Evolutionary conservation across 1,140 invertebrate species (phyloP).

Genomic region (Pararge aegeria): DNA sequence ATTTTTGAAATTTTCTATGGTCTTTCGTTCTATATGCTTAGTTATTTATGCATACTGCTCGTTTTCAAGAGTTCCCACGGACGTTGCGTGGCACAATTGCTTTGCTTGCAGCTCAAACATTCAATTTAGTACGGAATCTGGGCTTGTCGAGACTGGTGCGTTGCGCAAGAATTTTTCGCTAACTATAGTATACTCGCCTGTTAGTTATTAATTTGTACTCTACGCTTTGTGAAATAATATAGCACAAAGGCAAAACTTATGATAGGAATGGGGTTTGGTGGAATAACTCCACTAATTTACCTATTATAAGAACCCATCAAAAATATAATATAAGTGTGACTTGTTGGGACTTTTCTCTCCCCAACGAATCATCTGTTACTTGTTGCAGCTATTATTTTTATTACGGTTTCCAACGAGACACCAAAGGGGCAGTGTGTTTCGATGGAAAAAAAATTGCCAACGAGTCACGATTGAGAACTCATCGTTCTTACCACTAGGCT

Average conservation of each 20-base stretch:
- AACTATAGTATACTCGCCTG: background rate
- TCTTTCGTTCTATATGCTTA: background rate
- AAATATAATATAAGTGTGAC: too few species aligned
- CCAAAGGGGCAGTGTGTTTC: too few species aligned
- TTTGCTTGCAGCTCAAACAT: conserved; percentile 20
- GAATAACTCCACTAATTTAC: too few species aligned
- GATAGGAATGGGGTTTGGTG: too few species aligned
- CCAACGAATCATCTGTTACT: too few species aligned
- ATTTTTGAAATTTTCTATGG: background rate
- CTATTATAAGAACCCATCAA: too few species aligned
- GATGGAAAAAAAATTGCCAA: too few species aligned
- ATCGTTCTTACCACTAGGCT: too few species aligned
- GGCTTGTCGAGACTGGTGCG: conserved; percentile 13
- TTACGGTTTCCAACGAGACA: too few species aligned
- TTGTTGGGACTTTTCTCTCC: too few species aligned
- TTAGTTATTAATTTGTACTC: background rate
- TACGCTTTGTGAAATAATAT: background rate
- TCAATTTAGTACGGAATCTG: conserved; percentile 21
- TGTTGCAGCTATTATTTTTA: too few species aligned
- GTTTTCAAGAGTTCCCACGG: conserved; percentile 52
- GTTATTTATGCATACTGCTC: conserved; percentile 36
- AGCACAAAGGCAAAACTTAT: background rate
- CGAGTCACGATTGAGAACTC: too few species aligned
- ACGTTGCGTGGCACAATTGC: conserved; percentile 31
- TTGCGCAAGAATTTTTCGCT: background rate